A percentile compares a stretch with the other conserved stretches of the same genome.
phyloP scores from a whole-genome alignment of 2,113 vertebrate species.

The Sinocyclocheilus grahami region DNA sequence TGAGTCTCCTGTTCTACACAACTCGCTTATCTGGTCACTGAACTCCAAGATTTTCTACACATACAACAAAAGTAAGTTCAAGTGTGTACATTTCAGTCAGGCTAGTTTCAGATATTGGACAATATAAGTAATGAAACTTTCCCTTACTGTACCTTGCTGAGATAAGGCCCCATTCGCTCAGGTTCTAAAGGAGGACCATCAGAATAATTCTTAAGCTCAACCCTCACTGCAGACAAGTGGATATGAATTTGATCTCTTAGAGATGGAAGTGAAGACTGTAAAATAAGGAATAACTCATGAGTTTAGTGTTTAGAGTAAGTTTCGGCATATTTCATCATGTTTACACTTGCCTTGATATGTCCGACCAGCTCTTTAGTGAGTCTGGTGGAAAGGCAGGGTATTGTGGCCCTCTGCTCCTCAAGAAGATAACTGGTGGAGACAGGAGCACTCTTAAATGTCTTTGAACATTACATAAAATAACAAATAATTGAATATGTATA shows the following conservation, averaged over 20 bases:
- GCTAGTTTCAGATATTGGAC: not conserved
- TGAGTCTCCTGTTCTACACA: slow-evolving; percentile 39
- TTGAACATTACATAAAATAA: not conserved
- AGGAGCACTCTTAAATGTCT: not conserved
- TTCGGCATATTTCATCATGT: not conserved
- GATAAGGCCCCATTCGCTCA: slow-evolving; percentile 44
- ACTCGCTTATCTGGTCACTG: slow-evolving; percentile 45
- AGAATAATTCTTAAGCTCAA: slow-evolving; percentile 42
- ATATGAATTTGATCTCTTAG: slow-evolving; percentile 56
- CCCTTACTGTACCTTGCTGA: slow-evolving; percentile 35
- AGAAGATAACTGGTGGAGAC: slow-evolving; percentile 53
- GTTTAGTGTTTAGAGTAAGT: not conserved
- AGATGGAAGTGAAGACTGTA: slow-evolving; percentile 52
- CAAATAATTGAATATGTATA: not conserved
- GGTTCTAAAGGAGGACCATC: slow-evolving; percentile 51
- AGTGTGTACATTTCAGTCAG: not conserved
- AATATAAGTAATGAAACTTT: not conserved
- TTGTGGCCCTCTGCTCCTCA: slow-evolving; percentile 59
- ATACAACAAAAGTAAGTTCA: not conserved
- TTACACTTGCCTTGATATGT: slow-evolving; percentile 58
- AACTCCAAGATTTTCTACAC: slow-evolving; percentile 52
- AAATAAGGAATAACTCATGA: not conserved
- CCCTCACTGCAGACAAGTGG: slow-evolving; percentile 42
- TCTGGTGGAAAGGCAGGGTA: slow-evolving; percentile 52
- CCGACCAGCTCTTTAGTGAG: slow-evolving; percentile 59